Evolutionary conservation across 2,888 invertebrate genomes (phyloP).

Genomic region (Drosophila tripunctata): DNA sequence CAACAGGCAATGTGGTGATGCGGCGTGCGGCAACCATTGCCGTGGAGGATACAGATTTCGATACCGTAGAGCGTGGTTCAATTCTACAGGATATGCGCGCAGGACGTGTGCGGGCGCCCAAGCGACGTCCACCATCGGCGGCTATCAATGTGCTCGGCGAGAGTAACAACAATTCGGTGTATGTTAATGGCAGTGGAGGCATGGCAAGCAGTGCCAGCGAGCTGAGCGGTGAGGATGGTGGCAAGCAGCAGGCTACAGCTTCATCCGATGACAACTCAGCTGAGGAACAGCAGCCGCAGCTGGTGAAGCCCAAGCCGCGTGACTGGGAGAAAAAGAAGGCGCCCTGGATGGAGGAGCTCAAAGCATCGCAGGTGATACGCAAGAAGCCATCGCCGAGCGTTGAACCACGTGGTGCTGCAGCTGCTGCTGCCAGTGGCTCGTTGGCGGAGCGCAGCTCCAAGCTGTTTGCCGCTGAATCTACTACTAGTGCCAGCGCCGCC

Average conservation of each 20-base stretch:
- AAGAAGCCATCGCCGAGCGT: conserved; percentile 83
- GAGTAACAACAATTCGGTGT: conserved; percentile 81
- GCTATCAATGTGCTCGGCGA: conserved; percentile 82
- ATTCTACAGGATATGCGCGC: conserved; percentile 89
- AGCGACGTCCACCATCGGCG: conserved; percentile 87
- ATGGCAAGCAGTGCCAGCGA: conserved; percentile 68
- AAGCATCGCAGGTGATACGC: conserved; percentile 87
- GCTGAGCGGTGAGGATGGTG: conserved; percentile 64
- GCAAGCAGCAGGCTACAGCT: conserved; percentile 49
- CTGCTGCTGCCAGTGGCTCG: conserved; percentile 49
- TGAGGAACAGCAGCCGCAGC: conserved; percentile 74
- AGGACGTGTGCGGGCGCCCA: conserved; percentile 86
- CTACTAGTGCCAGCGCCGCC: conserved; percentile 45
- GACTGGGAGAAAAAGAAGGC: conserved; percentile 90
- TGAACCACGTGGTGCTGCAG: conserved; percentile 69
- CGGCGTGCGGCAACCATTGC: conserved; percentile 79
- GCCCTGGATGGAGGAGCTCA: conserved; percentile 93
- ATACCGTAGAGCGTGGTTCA: conserved; percentile 87
- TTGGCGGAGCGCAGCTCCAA: conserved; percentile 74
- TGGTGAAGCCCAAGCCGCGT: conserved; percentile 87
- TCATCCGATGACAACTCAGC: conserved; percentile 81
- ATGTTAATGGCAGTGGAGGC: conserved; percentile 81
- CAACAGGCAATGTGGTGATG: conserved; percentile 72
- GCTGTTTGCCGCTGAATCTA: conserved; percentile 65
- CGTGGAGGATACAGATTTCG: conserved; percentile 85